A percentile compares a stretch with the other conserved stretches of the same genome.
Evolutionary conservation across 2,113 vertebrate genomes (phyloP).

Genomic region (Bungarus multicinctus): DNA sequence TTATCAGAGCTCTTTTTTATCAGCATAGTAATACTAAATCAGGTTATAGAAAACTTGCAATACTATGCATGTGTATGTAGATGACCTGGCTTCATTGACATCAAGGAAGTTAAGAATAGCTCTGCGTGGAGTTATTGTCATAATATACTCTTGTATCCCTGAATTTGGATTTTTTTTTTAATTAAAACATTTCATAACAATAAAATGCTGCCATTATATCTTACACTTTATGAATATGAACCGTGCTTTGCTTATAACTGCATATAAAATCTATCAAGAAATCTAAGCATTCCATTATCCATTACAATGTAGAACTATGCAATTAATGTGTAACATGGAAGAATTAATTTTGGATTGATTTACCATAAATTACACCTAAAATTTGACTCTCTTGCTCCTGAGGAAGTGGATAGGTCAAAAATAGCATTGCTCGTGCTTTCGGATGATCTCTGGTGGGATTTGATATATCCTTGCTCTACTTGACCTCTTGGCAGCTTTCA

Average conservation of each 20-base stretch:
- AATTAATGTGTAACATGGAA: not conserved
- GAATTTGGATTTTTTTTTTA: not conserved
- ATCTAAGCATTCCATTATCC: not conserved
- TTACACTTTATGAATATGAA: not conserved
- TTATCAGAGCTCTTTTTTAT: not conserved
- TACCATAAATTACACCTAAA: not conserved
- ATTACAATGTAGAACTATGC: not conserved
- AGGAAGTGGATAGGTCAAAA: no score
- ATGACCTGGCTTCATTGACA: not conserved
- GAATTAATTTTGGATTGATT: not conserved
- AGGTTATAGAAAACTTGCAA: not conserved
- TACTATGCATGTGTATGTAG: not conserved
- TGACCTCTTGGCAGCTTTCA: no score
- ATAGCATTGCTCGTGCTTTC: no score
- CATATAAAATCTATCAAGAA: not conserved
- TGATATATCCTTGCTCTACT: no score
- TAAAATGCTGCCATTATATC: not conserved
- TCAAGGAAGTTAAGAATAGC: not conserved
- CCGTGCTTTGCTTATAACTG: not conserved
- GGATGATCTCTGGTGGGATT: no score
- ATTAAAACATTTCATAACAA: not conserved
- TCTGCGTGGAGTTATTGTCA: not conserved
- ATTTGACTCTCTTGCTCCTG: not conserved
- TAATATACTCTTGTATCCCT: not conserved
- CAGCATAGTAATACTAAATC: not conserved